Conservation (phyloP, 2,888 invertebrate genomes). For the Pseudeuparius sepicola region DNA sequence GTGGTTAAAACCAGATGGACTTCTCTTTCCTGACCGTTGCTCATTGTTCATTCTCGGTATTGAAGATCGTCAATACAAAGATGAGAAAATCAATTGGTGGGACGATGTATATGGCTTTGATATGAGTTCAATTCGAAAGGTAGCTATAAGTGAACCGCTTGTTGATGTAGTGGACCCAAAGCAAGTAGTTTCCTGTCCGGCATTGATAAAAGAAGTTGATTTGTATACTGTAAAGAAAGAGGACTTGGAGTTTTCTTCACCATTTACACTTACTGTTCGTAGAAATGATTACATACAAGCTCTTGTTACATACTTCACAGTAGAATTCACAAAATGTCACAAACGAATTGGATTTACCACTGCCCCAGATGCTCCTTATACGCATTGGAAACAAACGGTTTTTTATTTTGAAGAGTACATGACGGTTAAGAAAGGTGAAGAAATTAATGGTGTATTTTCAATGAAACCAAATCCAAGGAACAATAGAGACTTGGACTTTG, state of each 20-base stretch:
- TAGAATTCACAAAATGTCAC: slow-evolving; percentile 99
- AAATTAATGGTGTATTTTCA: slow-evolving; percentile 81
- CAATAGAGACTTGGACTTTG: slow-evolving; percentile 94
- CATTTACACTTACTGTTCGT: slow-evolving; percentile 66
- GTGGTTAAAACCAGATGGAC: slow-evolving; percentile 87
- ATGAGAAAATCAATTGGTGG: slow-evolving; percentile 99
- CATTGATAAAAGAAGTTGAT: slow-evolving; percentile 94
- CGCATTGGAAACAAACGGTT: slow-evolving; percentile 98
- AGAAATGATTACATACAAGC: slow-evolving; percentile 97
- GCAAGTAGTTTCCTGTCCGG: slow-evolving; percentile 94
- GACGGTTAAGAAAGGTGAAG: slow-evolving; percentile 93
- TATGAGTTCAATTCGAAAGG: slow-evolving; percentile 97
- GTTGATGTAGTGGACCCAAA: slow-evolving; percentile 99
- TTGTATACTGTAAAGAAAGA: slow-evolving; percentile 94
- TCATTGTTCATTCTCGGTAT: slow-evolving; percentile 90
- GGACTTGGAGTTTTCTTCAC: slow-evolving; percentile 85
- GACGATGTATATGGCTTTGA: slow-evolving; percentile 99
- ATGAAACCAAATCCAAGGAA: slow-evolving; percentile 96
- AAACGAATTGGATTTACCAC: slow-evolving; percentile 97
- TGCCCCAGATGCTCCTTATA: slow-evolving; percentile 94
- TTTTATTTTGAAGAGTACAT: slow-evolving; percentile 97
- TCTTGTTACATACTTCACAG: slow-evolving; percentile 96
- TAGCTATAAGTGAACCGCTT: slow-evolving; percentile 95
- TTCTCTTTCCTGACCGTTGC: slow-evolving; percentile 89
- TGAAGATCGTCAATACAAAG: slow-evolving; percentile 97